Evolutionary conservation across 2,113 vertebrate species (phyloP).

Genomic region (Thunnus maccoyii): DNA sequence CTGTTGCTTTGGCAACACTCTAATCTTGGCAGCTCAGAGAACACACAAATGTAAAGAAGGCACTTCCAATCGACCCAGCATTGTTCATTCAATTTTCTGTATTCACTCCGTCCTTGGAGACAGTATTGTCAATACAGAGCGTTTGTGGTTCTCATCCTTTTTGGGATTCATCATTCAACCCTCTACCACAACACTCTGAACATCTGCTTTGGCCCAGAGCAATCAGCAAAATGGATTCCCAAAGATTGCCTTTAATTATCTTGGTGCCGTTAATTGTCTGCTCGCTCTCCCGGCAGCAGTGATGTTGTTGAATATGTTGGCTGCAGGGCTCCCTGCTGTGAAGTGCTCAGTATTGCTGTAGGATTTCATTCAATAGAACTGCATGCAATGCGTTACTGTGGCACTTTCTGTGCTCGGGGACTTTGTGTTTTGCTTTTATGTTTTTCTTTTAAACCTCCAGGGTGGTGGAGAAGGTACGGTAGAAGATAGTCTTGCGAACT

Average conservation of each 20-base stretch:
- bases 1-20: slow-evolving; percentile 59
- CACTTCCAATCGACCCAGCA: background rate
- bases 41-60: slow-evolving; percentile 14
- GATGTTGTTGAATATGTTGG: background rate
- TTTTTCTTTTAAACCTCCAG: background rate
- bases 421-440: background rate
- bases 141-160: slow-evolving; percentile 29
- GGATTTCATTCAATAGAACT: background rate
- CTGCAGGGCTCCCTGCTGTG: slow-evolving; percentile 4
- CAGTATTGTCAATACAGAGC: background rate
- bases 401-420: background rate
- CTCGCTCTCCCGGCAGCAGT: slow-evolving; percentile 28
- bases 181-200: background rate
- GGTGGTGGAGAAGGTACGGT: background rate
- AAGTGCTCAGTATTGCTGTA: slow-evolving; percentile 1
- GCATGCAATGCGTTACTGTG: background rate
- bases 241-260: slow-evolving; percentile 45
- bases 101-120: slow-evolving; percentile 1
- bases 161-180: slow-evolving; percentile 10
- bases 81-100: slow-evolving; percentile 29
- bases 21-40: slow-evolving; percentile 15
- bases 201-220: slow-evolving; percentile 1
- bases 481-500: too few species aligned
- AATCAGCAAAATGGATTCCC: slow-evolving; percentile 38
- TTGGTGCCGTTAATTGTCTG: slow-evolving; percentile 12